Evolutionary conservation across 2,113 vertebrate genomes (phyloP), one percentile per base, ranked within the genome.

Genomic region (Turdus rufiventris): DNA sequence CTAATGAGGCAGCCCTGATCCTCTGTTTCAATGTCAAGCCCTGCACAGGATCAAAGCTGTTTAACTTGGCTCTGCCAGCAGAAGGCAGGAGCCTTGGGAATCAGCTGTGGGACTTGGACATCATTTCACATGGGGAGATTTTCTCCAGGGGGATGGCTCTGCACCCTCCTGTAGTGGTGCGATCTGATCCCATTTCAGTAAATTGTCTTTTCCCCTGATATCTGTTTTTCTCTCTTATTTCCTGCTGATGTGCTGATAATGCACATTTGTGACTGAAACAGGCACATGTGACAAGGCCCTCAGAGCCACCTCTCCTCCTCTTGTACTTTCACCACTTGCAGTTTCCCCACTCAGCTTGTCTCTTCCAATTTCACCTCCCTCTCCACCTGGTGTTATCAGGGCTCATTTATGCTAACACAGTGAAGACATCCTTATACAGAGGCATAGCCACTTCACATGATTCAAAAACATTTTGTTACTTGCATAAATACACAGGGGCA

Each of bases 221-320:
- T 60, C 14, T 53, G 1, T 40, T 47, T 89, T 60, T 60, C 53
- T 54, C 29, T 8, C 26, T 0, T 16, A 42, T 48, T 45, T 28
- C 24, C 31, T 79, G 66, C n/a, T 2, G 5, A 26, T 12, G 12
- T 36, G 40, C 75, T 56, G n/a, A 29, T 24, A 85, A 31, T 0
- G 0, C 48, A 68, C 28, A 38, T 17, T 50, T 2, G 0, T 16
- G 42, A 48, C 48, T 68, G 36, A n/a, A 89, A 38, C 7, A 24
- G 26, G 10, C 2, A 2, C 47, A 54, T n/a, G 38, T 23, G 10
- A 61, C 43, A 43, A 50, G 14, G 36, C 20, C 13, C 54, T 67
- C 56, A 43, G 73, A 75, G 40, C 33, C 65, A 63, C 21, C 31
- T 87, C 17, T 51, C 51, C 18, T 70, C 51, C 72, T 70, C 23